A percentile compares a stretch with the other conserved stretches of the same genome.
Evolutionary conservation across 2,113 vertebrate genomes (phyloP).

Genomic region (Caretta caretta): DNA sequence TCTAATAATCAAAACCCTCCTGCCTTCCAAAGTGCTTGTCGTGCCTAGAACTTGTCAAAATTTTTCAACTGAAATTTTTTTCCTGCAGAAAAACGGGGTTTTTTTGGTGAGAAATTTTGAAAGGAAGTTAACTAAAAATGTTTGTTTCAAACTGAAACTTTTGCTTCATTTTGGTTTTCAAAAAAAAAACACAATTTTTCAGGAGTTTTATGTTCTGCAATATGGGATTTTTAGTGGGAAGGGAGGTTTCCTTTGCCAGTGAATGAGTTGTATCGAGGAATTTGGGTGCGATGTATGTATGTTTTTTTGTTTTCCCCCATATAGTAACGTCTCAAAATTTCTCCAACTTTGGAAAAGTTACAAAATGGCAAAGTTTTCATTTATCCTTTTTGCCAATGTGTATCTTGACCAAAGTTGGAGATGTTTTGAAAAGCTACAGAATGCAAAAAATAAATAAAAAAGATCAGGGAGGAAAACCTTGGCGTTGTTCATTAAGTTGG

Average conservation of each 20-base stretch:
- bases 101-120: not conserved
- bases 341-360: constrained; percentile 62
- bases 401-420: constrained; percentile 64
- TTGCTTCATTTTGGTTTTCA: not conserved
- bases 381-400: constrained; percentile 54
- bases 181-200: not conserved
- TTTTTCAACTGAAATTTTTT: not conserved
- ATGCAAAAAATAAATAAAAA: not conserved
- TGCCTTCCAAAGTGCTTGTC: not conserved
- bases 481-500: not conserved
- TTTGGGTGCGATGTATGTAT: not conserved
- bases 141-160: not conserved
- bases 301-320: not conserved
- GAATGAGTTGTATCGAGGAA: accelerated
- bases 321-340: constrained; percentile 56
- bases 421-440: constrained; percentile 37
- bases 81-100: accelerated
- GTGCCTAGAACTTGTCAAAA: accelerated
- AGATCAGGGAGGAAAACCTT: not conserved
- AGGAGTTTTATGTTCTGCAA: not conserved
- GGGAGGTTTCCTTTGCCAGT: not conserved
- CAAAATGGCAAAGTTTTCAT: constrained; percentile 61
- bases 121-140: not conserved
- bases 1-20: not conserved
- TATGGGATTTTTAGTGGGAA: not conserved